phyloP scores from a whole-genome alignment of 1,140 invertebrate species.

The Octopus sinensis region DNA sequence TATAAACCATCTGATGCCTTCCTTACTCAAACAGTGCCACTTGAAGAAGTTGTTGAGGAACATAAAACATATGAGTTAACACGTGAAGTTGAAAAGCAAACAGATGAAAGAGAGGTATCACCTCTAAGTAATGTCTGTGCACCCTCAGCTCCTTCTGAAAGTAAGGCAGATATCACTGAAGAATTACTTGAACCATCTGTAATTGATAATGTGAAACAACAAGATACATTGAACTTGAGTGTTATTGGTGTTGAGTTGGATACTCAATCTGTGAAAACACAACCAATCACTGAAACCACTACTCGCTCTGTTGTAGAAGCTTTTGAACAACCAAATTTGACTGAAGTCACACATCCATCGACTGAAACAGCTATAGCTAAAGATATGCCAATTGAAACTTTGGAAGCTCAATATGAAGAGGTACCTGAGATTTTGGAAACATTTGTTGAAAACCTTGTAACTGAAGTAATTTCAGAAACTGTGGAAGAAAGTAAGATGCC shows the following conservation, averaged over 20 bases:
- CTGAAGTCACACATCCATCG: constrained; percentile 7
- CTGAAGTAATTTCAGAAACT: constrained; percentile 18
- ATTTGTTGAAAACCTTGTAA: no score
- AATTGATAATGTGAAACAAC: background rate
- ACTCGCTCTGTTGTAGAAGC: background rate
- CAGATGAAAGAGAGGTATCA: constrained; percentile 11
- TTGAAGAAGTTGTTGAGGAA: constrained; percentile 5
- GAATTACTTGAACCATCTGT: background rate
- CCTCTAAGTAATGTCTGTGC: background rate
- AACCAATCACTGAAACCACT: background rate
- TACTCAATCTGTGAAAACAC: background rate
- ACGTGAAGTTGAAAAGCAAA: constrained; percentile 15
- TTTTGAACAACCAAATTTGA: constrained; percentile 10
- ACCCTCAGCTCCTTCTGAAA: background rate
- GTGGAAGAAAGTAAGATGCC: constrained; percentile 40
- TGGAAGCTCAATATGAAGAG: constrained; percentile 20
- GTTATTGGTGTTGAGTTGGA: background rate
- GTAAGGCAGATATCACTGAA: background rate
- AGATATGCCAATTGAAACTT: background rate
- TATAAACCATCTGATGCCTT: background rate
- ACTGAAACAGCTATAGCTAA: constrained; percentile 1
- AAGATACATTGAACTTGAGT: background rate
- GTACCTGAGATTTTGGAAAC: constrained; percentile 23
- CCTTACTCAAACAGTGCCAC: background rate
- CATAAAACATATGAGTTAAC: constrained; percentile 18